Evolutionary conservation across 2,797 vertebrate species (phyloP), one percentile per base, ranked within the genome.

Genomic region (Kryptolebias ocellatus): DNA sequence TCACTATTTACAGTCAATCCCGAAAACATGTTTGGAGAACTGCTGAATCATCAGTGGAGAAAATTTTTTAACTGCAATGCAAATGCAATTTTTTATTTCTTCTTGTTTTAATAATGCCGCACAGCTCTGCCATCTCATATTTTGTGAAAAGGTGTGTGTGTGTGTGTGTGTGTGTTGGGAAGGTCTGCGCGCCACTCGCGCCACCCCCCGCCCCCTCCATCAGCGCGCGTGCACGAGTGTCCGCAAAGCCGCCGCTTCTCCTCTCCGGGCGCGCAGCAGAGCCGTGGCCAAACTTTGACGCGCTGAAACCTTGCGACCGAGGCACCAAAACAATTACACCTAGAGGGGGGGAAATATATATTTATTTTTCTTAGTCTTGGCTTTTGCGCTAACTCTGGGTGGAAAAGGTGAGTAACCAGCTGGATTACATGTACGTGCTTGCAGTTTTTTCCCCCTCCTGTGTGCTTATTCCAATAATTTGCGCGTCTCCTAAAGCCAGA

Each of bases 271-370:
- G 75, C 81, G 57, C 81, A 85, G 72, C 81, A 86, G 72, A 46
- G 11, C 16, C 83, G 9, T 81, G 76, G 64, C 28, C 81, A 85
- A 92, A 92, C 84, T 92, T 92, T 89, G 72, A 77, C 46, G 75
- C 68, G 83, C 80, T 53, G 63, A 4, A 72, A 52, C 60, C 78
- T 68, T 53, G 20, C 63, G 28, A 5, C 16, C 58, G 3, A 59
- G 51, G 49, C 51, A 62, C 59, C 54, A 24, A 47, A 60, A 56
- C 56, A 28, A 39, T 24, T 7, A 55, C 6, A 71, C 24, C 59
- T 2, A 42, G 10, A 39, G 6, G 9, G n/a, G 31, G 28, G 46
- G 56, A 50, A 45, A 34, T 3, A 15, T 31, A 12, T 54, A 6
- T 28, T 44, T 34, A 5, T 2, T 18, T 24, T 27, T 14, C 11